Conservation (phyloP, 2,888 invertebrate species). For the Pterostichus madidus region DNA sequence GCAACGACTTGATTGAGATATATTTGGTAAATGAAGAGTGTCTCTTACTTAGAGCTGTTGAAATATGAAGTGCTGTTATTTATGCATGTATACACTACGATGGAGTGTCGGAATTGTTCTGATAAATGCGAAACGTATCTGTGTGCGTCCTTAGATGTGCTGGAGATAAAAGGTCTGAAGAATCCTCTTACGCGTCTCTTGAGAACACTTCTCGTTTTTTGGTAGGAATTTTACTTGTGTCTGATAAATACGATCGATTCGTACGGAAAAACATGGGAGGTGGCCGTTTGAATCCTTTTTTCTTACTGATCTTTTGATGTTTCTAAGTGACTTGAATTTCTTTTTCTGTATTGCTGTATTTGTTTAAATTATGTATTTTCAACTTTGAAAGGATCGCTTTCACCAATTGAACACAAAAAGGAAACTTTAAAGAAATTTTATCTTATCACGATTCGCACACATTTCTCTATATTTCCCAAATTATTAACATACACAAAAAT, state of each 20-base stretch:
- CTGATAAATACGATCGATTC: slow-evolving; percentile 54
- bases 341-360: slow-evolving; percentile 44
- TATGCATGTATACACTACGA: slow-evolving; percentile 18
- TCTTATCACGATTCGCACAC: slow-evolving; percentile 8
- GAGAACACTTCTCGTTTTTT: slow-evolving; percentile 53
- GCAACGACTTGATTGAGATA: background rate
- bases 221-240: slow-evolving; percentile 39
- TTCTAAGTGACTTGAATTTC: slow-evolving; percentile 49
- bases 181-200: slow-evolving; percentile 51
- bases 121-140: slow-evolving; percentile 45
- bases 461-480: too few relatives aligned
- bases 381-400: slow-evolving; percentile 47
- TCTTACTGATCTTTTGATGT: slow-evolving; percentile 52
- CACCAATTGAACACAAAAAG: slow-evolving; percentile 30
- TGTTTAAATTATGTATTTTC: slow-evolving; percentile 52
- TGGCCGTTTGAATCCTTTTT: slow-evolving; percentile 20
- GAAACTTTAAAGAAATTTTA: slow-evolving; percentile 20
- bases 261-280: slow-evolving; percentile 37
- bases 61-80: slow-evolving; percentile 12
- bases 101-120: slow-evolving; percentile 35
- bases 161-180: slow-evolving; percentile 51
- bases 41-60: background rate
- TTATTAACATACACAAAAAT: too few relatives aligned
- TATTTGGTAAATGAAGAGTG: background rate
- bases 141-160: slow-evolving; percentile 41